phyloP scores from a whole-genome alignment of 2,888 invertebrate species.

The Acronicta psi region DNA sequence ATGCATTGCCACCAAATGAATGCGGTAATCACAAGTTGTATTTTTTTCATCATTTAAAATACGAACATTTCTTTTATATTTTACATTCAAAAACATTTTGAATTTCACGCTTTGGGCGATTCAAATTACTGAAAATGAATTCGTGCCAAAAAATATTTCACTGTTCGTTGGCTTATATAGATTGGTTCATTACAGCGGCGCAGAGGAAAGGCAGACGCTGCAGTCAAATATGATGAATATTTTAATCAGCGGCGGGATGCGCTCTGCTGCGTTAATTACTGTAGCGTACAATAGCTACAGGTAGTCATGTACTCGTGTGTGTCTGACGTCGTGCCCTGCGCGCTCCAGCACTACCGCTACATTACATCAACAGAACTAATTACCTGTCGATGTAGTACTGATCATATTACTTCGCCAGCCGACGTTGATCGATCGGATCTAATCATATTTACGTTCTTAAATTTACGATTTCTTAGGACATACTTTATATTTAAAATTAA shows the following conservation, averaged over 20 bases:
- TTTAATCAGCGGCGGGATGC: slow-evolving; percentile 1
- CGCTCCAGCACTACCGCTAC: not conserved
- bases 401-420: not conserved
- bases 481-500: no score
- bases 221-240: slow-evolving; percentile 2
- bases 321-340: no score
- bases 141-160: not conserved
- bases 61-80: not conserved
- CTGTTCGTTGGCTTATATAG: not conserved
- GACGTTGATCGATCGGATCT: no score
- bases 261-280: not conserved
- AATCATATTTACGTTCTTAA: no score
- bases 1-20: no score
- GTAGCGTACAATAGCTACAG: not conserved
- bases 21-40: not conserved
- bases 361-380: not conserved
- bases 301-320: no score
- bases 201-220: not conserved
- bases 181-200: slow-evolving; percentile 16
- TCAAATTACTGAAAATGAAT: slow-evolving; percentile 7
- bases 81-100: not conserved
- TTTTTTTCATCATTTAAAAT: not conserved
- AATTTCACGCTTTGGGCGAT: slow-evolving; percentile 1
- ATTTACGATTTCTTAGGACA: no score
- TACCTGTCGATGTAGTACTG: not conserved